Conservation (phyloP, 2,888 invertebrate species). For the Dasysyrphus tricinctus region DNA sequence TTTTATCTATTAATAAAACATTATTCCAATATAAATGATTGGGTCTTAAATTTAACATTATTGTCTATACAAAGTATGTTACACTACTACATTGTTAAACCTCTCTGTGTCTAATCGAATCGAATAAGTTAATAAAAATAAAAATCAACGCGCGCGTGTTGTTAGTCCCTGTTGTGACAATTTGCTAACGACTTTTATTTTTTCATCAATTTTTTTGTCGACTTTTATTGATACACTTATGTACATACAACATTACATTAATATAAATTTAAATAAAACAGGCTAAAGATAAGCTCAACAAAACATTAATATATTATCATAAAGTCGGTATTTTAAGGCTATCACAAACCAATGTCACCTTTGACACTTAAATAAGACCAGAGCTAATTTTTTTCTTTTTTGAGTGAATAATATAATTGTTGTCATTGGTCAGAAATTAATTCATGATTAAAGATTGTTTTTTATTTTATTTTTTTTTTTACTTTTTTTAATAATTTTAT, state of each 20-base stretch:
- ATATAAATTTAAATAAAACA: conserved; percentile 16
- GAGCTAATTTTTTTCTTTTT: conserved; percentile 28
- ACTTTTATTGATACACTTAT: not conserved
- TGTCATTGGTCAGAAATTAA: conserved; percentile 69
- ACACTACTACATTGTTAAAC: conserved; percentile 5
- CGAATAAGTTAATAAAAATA: not conserved
- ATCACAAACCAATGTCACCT: conserved; percentile 64
- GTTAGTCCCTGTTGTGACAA: conserved; percentile 59
- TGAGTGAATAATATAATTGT: conserved; percentile 47
- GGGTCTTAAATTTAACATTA: not conserved
- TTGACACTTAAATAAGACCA: conserved; percentile 49
- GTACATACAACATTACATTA: not conserved
- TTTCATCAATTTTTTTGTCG: not conserved
- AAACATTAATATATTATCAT: conserved; percentile 25
- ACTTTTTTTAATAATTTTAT: not conserved
- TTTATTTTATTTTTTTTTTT: not conserved
- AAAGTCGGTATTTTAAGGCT: conserved; percentile 44
- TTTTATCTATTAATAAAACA: too few relatives aligned
- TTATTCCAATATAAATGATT: not conserved
- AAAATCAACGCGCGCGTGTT: conserved; percentile 25
- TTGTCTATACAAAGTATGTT: not conserved
- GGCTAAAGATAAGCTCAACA: conserved; percentile 66
- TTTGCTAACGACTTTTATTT: conserved; percentile 32
- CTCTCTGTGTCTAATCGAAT: not conserved
- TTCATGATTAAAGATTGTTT: conserved; percentile 3